Conservation (phyloP, 2,113 vertebrate genomes). For the Megaceryle torquata region DNA sequence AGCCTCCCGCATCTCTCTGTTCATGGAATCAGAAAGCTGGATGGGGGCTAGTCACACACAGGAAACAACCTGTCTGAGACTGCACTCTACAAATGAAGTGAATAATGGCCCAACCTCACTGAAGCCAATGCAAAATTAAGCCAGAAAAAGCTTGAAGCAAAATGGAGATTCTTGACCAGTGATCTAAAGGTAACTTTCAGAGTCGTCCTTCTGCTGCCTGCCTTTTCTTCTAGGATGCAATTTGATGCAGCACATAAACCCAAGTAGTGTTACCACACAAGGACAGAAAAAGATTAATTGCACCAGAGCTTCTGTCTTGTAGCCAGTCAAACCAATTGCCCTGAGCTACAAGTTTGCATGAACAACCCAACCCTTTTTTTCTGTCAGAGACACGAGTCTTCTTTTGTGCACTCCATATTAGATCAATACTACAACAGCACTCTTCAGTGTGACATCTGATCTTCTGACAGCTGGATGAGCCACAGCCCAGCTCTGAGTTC, state of each 20-base stretch:
- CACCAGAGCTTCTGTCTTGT: neutral
- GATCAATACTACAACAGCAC: neutral
- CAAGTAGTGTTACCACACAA: accelerated
- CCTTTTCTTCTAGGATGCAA: neutral
- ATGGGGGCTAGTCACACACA: neutral
- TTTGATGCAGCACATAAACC: neutral
- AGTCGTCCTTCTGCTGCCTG: neutral
- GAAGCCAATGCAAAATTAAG: neutral
- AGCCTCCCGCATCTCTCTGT: neutral
- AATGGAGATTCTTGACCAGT: neutral
- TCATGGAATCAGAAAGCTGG: neutral
- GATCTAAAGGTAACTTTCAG: neutral
- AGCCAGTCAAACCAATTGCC: neutral
- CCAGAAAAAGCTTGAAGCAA: neutral
- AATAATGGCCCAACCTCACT: neutral
- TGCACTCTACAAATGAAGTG: neutral
- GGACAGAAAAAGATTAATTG: neutral
- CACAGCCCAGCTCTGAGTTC: neutral
- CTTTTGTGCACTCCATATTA: neutral
- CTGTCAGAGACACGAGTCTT: neutral
- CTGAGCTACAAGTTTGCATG: neutral
- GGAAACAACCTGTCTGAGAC: neutral
- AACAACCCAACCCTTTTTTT: neutral
- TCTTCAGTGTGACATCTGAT: neutral
- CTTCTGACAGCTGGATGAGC: neutral